Percentiles rank a stretch among this genome's conserved stretches.
Conservation (phyloP, 1,140 invertebrate genomes). For the Listronotus oregonensis region DNA sequence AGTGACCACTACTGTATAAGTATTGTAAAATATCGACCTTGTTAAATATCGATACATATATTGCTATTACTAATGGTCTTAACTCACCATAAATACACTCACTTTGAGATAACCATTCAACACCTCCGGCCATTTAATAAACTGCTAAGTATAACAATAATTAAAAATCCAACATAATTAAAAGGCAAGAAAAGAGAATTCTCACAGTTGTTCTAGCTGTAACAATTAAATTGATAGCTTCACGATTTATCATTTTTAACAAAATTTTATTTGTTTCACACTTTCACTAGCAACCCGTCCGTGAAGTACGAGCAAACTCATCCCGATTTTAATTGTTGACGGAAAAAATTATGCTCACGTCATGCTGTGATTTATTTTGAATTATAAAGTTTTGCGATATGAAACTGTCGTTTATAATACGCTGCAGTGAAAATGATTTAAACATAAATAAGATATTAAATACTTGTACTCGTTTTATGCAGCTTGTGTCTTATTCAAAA, state of each 20-base stretch:
- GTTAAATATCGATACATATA: not conserved
- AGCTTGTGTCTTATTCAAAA: too few relatives aligned
- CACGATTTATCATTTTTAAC: slow-evolving; percentile 15
- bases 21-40: too few relatives aligned
- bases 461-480: too few relatives aligned
- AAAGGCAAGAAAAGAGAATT: slow-evolving; percentile 18
- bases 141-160: slow-evolving; percentile 21
- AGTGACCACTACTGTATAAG: too few relatives aligned
- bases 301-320: slow-evolving; percentile 10
- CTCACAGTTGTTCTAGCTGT: slow-evolving; percentile 10
- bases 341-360: too few relatives aligned
- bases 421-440: too few relatives aligned
- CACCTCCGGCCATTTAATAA: slow-evolving; percentile 13
- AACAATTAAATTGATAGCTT: slow-evolving; percentile 21
- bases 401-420: too few relatives aligned
- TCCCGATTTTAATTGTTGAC: not conserved
- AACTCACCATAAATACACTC: slow-evolving; percentile 26
- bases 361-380: too few relatives aligned
- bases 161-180: slow-evolving; percentile 18
- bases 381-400: too few relatives aligned
- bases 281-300: slow-evolving; percentile 17
- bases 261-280: slow-evolving; percentile 15
- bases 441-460: too few relatives aligned
- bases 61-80: slow-evolving; percentile 9
- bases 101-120: slow-evolving; percentile 19